A percentile compares a stretch with the other conserved stretches of the same genome.
Conservation (phyloP, 2,888 invertebrate genomes). For the Pristionchus fissidentatus region DNA sequence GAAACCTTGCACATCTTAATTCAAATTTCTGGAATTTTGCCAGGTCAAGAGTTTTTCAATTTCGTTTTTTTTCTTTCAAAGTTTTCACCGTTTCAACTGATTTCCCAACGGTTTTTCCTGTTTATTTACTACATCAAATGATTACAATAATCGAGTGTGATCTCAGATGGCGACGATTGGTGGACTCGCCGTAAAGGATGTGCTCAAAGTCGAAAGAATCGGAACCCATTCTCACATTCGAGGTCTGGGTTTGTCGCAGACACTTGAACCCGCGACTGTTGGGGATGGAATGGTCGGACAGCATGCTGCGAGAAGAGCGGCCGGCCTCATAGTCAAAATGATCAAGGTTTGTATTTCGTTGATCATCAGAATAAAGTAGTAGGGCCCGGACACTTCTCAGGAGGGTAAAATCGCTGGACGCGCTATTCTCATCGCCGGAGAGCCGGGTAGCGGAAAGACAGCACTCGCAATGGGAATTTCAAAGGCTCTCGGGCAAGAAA, state of each 20-base stretch:
- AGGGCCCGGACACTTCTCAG: slow-evolving; percentile 65
- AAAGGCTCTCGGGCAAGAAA: slow-evolving; percentile 81
- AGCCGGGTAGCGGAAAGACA: slow-evolving; percentile 97
- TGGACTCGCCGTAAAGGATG: slow-evolving; percentile 58
- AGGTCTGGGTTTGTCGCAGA: slow-evolving; percentile 89
- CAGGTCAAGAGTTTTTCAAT: background rate
- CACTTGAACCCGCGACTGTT: slow-evolving; percentile 90
- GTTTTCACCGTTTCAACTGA: background rate
- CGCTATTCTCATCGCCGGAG: slow-evolving; percentile 93
- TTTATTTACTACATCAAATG: background rate
- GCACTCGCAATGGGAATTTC: slow-evolving; percentile 92
- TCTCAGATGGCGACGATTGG: slow-evolving; percentile 61
- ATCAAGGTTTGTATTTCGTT: slow-evolving; percentile 82
- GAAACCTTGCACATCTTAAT: background rate
- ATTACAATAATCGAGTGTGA: background rate
- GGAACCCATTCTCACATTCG: slow-evolving; percentile 98
- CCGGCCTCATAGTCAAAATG: slow-evolving; percentile 96
- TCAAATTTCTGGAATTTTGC: background rate
- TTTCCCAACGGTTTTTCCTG: background rate
- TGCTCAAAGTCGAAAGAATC: slow-evolving; percentile 71
- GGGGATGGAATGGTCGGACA: slow-evolving; percentile 77
- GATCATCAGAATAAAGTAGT: slow-evolving; percentile 40
- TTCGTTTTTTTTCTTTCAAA: background rate
- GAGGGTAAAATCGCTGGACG: slow-evolving; percentile 98
- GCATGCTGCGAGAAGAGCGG: slow-evolving; percentile 90